Conservation (phyloP, 64 coral and sea anemone genomes). For the Montipora efflorescens region DNA sequence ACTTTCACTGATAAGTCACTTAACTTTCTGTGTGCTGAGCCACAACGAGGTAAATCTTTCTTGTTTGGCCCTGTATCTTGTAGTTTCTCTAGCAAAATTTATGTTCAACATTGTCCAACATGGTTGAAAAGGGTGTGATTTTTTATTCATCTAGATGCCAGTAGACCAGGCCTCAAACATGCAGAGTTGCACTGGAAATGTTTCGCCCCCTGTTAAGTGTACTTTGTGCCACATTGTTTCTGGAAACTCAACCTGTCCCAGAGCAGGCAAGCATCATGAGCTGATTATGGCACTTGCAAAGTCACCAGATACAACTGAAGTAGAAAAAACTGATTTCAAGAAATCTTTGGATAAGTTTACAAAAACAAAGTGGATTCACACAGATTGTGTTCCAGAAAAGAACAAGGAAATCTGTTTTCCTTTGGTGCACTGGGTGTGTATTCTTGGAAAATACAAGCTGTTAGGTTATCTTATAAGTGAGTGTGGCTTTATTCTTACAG, state of each 20-base stretch:
- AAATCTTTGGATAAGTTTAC: constrained; percentile 23
- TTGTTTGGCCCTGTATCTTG: no score
- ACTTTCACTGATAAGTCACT: no score
- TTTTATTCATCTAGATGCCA: neutral
- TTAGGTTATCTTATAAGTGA: constrained; percentile 21
- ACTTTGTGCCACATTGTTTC: neutral
- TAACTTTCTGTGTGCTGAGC: no score
- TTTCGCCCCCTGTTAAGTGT: neutral
- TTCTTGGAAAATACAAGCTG: constrained; percentile 22
- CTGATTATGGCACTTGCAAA: constrained; percentile 9
- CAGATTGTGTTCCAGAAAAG: constrained; percentile 14
- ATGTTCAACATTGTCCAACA: no score
- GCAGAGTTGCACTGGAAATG: neutral
- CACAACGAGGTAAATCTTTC: no score
- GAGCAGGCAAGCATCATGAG: constrained; percentile 34
- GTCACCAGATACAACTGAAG: neutral
- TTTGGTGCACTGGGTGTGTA: constrained; percentile 41
- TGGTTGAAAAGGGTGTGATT: no score
- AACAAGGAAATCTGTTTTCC: neutral
- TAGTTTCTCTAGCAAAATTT: no score
- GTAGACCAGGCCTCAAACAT: neutral
- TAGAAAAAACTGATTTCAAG: constrained; percentile 29
- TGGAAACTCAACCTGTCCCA: neutral
- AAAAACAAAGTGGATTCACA: constrained; percentile 43
- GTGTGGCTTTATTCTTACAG: constrained; percentile 1